Conservation (phyloP, 2,113 vertebrate species). For the Bubo bubo region DNA sequence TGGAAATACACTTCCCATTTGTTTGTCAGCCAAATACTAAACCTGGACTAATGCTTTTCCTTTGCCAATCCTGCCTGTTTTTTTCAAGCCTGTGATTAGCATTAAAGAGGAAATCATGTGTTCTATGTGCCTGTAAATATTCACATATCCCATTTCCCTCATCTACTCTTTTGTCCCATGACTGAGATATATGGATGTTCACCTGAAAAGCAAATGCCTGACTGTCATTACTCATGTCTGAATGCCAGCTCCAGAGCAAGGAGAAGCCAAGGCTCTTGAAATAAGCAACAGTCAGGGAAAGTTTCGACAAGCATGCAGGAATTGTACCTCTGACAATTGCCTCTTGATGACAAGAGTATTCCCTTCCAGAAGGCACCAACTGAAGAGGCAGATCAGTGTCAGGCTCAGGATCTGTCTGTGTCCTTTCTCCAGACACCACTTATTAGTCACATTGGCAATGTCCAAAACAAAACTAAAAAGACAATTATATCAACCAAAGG, state of each 20-base stretch:
- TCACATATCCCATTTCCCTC: neutral
- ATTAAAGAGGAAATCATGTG: conserved; percentile 34
- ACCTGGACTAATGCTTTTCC: conserved; percentile 6
- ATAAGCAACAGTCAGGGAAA: neutral
- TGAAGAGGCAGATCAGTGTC: neutral
- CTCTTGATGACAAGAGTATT: neutral
- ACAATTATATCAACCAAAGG: neutral
- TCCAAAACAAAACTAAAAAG: neutral
- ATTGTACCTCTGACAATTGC: neutral
- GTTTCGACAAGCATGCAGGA: neutral
- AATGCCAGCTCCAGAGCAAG: neutral
- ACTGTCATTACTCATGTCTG: conserved; percentile 38
- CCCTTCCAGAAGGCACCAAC: neutral
- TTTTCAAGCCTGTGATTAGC: conserved; percentile 1
- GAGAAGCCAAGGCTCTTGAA: conserved; percentile 36
- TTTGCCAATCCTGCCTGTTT: neutral
- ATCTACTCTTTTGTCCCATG: conserved; percentile 3
- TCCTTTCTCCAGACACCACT: neutral
- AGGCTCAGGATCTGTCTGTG: neutral
- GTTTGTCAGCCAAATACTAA: conserved; percentile 24
- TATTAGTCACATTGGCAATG: neutral
- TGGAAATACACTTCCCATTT: conserved; percentile 28
- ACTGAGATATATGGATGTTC: conserved; percentile 22
- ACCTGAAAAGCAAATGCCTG: conserved; percentile 54
- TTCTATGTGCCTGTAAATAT: conserved; percentile 32